Evolutionary conservation across 2,888 invertebrate species (phyloP).

Genomic region (Blastobasis lacticolella): DNA sequence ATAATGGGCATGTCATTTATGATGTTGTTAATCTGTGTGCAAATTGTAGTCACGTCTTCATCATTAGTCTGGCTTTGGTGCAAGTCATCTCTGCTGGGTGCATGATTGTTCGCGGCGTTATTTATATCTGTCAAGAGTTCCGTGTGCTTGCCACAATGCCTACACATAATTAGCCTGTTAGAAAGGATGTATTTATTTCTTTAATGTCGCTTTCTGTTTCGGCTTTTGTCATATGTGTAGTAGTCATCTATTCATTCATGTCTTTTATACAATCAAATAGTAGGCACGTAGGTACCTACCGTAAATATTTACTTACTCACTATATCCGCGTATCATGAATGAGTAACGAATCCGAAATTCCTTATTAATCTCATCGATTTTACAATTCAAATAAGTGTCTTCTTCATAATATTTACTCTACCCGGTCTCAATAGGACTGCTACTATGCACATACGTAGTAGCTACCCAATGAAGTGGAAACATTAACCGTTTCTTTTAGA

Average conservation of each 20-base stretch:
- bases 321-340: too few relatives aligned
- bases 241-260: not conserved
- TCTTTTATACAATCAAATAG: not conserved
- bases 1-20: too few relatives aligned
- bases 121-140: constrained; percentile 21
- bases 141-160: constrained; percentile 12
- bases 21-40: constrained; percentile 14
- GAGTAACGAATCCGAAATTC: too few relatives aligned
- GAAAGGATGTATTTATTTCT: not conserved
- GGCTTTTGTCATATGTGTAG: too few relatives aligned
- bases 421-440: too few relatives aligned
- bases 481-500: too few relatives aligned
- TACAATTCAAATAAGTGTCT: too few relatives aligned
- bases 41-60: constrained; percentile 42
- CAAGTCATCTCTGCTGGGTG: constrained; percentile 24
- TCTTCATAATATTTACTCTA: too few relatives aligned
- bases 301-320: not conserved
- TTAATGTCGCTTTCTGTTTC: too few relatives aligned
- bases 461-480: too few relatives aligned
- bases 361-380: too few relatives aligned
- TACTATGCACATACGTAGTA: too few relatives aligned
- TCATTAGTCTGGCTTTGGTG: constrained; percentile 18
- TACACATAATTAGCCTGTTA: not conserved
- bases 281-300: constrained; percentile 4
- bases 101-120: constrained; percentile 17